These are phyloP conservation scores for Melopsittacus undulatus DNA, from an alignment of 2,797 vertebrate genomes.

Conservation along the genomic window DNA sequence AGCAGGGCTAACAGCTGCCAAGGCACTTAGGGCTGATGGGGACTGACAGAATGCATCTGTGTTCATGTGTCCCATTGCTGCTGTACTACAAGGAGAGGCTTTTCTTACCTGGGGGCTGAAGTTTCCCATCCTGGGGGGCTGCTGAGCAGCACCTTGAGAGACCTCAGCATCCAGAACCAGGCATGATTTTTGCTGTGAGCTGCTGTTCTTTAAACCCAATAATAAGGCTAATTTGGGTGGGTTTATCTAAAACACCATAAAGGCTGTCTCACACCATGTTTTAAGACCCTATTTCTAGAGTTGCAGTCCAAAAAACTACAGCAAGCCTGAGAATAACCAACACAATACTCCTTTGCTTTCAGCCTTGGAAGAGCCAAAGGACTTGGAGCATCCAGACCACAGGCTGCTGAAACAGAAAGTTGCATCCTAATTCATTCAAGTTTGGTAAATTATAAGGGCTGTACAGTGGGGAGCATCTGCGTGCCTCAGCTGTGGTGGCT, in stretches of 20 bases:
- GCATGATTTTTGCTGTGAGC: neutral
- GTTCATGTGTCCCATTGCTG: neutral
- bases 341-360: neutral
- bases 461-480: neutral
- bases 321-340: neutral
- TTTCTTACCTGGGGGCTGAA: neutral
- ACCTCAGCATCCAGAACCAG: neutral
- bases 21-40: neutral
- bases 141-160: neutral
- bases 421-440: neutral
- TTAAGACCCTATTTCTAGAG: neutral
- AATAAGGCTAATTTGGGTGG: neutral
- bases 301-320: neutral
- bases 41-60: neutral
- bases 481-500: neutral
- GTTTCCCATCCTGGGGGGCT: neutral
- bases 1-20: fast-evolving
- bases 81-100: neutral
- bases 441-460: neutral
- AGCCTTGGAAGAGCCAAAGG: neutral
- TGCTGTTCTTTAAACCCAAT: neutral
- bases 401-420: neutral
- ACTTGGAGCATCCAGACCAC: fast-evolving
- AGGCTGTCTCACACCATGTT: neutral
- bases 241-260: neutral